Base-by-base conservation (phyloP, 2,113 vertebrate genomes). In the Myotis davidii region DNA sequence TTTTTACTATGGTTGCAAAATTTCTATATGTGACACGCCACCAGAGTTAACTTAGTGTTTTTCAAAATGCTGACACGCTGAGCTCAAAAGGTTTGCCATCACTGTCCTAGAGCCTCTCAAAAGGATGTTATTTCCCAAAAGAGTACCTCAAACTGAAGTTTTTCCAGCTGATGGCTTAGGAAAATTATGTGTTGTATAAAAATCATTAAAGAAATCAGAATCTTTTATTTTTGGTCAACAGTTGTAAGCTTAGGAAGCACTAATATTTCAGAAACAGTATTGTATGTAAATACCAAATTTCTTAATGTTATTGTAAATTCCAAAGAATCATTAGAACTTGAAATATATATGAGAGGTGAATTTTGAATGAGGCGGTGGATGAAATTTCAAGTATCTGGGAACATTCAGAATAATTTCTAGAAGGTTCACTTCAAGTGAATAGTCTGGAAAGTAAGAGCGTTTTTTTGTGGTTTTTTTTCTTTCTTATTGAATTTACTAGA, bases 151-250 rank as follows among this genome's bases (percentile, higher is more conserved):
- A 32, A 29, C 34, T 93, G 7, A 84, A 85, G 65, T 25, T 61
- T 77, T 16, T 74, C n/a, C 9, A 45, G 13, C 21, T 86, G 77
- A 56, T 84, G 37, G 69, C 45, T 69, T 84, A 87, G 64, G 59
- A 90, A 79, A 54, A 74, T 52, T 74, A 32, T 27, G 5, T 20
- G 11, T 94, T 96, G 94, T 83, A 82, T n/a, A 85, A 91, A 91
- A 90, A 50, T n/a, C 14, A 65, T 8, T 48, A 1, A 1, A 61
- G n/a, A 92, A 83, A 69, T 67, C 52, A 89, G 17, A 69, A 50
- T 76, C 8, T 65, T 82, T 54, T 67, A 50, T 64, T 87, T 92
- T 73, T n/a, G 76, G 32, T 79, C n/a, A 12, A 54, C 9, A 84
- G 1, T 90, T 86, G 78, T 83, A 94, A 34, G 11, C 7, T 90